These are phyloP conservation scores for Alcis repandata DNA, from an alignment of 2,888 invertebrate genomes.

Conservation along the genomic window DNA sequence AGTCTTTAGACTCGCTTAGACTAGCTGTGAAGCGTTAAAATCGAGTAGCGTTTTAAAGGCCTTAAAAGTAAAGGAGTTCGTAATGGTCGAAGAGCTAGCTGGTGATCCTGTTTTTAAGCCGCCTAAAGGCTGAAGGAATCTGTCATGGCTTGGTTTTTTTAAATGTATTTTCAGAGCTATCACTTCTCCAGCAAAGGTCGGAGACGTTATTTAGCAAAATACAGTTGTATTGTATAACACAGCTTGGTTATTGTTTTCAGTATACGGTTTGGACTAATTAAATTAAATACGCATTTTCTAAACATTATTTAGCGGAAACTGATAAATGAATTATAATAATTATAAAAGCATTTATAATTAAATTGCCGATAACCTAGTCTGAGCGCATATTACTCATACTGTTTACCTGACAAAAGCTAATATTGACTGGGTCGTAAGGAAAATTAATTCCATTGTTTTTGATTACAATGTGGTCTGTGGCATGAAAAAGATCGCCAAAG, in stretches of 20 bases:
- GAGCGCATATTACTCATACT: constrained; percentile 12
- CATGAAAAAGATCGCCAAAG: not conserved
- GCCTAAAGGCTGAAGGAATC: too few relatives aligned
- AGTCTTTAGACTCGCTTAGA: too few relatives aligned
- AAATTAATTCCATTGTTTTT: constrained; percentile 28
- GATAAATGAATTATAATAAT: constrained; percentile 23
- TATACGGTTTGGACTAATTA: not conserved
- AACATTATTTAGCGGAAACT: constrained; percentile 30
- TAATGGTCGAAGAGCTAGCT: too few relatives aligned
- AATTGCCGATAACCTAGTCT: constrained; percentile 24
- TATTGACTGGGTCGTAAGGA: constrained; percentile 20
- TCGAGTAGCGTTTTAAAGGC: too few relatives aligned
- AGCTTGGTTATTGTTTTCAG: not conserved
- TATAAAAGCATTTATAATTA: constrained; percentile 23
- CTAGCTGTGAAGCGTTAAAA: too few relatives aligned
- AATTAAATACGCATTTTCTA: constrained; percentile 1
- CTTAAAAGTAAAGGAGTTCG: too few relatives aligned
- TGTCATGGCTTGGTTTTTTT: too few relatives aligned
- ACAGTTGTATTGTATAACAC: too few relatives aligned
- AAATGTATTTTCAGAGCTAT: too few relatives aligned
- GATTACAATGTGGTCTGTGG: not conserved
- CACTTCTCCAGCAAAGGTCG: too few relatives aligned
- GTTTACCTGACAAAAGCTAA: constrained; percentile 10
- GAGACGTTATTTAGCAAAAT: too few relatives aligned
- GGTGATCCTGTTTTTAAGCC: too few relatives aligned